Evolutionary conservation across 2,888 invertebrate genomes (phyloP).

Genomic region (Cryptus armator): DNA sequence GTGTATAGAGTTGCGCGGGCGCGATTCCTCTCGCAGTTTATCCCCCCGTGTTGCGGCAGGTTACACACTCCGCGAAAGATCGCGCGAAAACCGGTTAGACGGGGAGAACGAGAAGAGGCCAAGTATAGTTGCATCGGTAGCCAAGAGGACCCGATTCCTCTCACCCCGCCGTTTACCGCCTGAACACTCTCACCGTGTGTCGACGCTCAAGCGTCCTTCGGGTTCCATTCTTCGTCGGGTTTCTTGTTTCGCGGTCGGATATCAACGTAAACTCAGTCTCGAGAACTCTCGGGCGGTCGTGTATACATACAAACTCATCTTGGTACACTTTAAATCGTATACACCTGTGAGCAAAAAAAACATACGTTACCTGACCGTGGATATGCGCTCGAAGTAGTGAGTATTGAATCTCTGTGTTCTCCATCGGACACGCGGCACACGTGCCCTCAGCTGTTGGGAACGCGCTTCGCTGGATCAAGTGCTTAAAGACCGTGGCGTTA

Average conservation of each 20-base stretch:
- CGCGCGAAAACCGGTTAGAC: slow-evolving; percentile 67
- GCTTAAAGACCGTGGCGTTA: slow-evolving; percentile 60
- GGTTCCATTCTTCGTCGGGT: slow-evolving; percentile 19
- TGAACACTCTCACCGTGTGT: not conserved
- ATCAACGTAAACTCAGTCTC: slow-evolving; percentile 16
- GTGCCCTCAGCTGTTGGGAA: slow-evolving; percentile 5
- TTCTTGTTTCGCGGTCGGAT: slow-evolving; percentile 38
- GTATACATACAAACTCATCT: not conserved
- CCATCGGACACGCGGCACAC: not conserved
- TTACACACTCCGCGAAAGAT: slow-evolving; percentile 48
- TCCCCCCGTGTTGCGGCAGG: slow-evolving; percentile 49
- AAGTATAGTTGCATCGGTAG: slow-evolving; percentile 20
- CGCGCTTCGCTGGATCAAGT: slow-evolving; percentile 50
- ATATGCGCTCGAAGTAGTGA: not conserved
- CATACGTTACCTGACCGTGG: not conserved
- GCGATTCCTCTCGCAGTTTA: slow-evolving; percentile 21
- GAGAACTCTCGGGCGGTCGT: not conserved
- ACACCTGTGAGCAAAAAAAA: too few relatives aligned
- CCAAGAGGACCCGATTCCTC: slow-evolving; percentile 26
- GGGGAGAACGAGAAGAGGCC: slow-evolving; percentile 23
- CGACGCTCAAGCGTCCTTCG: slow-evolving; percentile 19
- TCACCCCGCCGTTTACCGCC: not conserved
- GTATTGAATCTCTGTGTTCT: not conserved
- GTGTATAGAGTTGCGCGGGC: slow-evolving; percentile 61
- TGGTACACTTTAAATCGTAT: not conserved